These are phyloP conservation scores for Crenuchus spilurus DNA, from an alignment of 2,797 vertebrate species.

Conservation along the genomic window DNA sequence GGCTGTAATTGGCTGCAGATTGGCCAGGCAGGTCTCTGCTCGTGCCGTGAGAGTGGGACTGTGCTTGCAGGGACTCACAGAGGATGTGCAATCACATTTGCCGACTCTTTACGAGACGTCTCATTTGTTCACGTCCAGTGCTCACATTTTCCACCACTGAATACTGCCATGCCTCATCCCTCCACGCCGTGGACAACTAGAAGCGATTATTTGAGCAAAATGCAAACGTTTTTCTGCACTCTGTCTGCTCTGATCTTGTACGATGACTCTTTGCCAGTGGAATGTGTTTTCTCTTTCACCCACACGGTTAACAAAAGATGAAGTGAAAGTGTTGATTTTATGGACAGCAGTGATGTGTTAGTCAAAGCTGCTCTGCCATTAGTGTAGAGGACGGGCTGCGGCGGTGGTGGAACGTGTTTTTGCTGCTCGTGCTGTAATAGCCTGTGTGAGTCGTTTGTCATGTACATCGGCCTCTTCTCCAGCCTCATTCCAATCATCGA, in stretches of 20 bases:
- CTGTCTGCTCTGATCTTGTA: constrained; percentile 69
- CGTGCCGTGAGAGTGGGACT: constrained; percentile 20
- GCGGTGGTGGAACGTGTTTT: constrained; percentile 49
- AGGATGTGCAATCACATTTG: constrained; percentile 52
- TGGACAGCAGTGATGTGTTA: constrained; percentile 58
- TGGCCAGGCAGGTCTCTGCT: constrained; percentile 9
- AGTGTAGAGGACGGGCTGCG: constrained; percentile 48
- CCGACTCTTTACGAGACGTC: constrained; percentile 62
- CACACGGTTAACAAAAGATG: constrained; percentile 60
- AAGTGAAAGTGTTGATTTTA: constrained; percentile 66
- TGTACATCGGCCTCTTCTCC: constrained; percentile 65
- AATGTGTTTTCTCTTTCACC: constrained; percentile 58
- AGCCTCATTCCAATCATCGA: constrained; percentile 62
- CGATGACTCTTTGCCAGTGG: constrained; percentile 59
- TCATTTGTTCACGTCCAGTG: constrained; percentile 57
- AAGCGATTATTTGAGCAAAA: constrained; percentile 67
- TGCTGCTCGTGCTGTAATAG: constrained; percentile 57
- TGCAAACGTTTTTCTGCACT: constrained; percentile 61
- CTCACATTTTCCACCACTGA: constrained; percentile 71
- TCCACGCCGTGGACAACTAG: constrained; percentile 42
- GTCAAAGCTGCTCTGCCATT: constrained; percentile 50
- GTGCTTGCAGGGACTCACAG: constrained; percentile 21
- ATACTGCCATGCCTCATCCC: constrained; percentile 57
- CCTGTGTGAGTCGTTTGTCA: constrained; percentile 63
- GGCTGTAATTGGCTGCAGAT: constrained; percentile 34